Evolutionary conservation across 1,140 invertebrate genomes (phyloP), one percentile per base, ranked within the genome.

Genomic region (Drosophila bipectinata): DNA sequence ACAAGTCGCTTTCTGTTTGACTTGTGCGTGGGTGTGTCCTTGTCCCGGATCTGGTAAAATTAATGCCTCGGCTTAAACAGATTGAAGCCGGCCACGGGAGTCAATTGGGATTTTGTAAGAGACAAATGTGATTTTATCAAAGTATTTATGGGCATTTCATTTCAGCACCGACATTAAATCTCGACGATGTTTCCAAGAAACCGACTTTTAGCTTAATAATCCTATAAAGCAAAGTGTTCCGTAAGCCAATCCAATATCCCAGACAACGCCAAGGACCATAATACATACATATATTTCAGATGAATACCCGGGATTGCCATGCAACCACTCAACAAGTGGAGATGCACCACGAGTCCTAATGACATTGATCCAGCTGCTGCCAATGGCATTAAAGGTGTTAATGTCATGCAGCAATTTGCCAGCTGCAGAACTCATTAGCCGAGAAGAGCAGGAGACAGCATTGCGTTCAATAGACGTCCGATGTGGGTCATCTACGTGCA

Each of bases 1-100:
- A 66, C 57, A 76, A 76, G 72, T 85, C 59, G 63, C 53, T 72
- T 49, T 67, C 49, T 79, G 74, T 85, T 85, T 85, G 81, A 84
- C 52, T 84, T 77, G 39, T 49, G 73, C 32, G 8, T 32, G 67
- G 28, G 71, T 69, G 52, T 69, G 63, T 48, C 51, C 62, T 57
- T 57, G 63, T 26, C 66, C 66, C 30, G 63, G 52, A 39, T 49
- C 58, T 63, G 24, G 18, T 8, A 69, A 69, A 68, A 69, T 69
- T 18, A 69, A 57, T 69, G 63, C 52, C 26, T 12, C 26, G 67
- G 53, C 67, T 69, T 69, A 69, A 69, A 41, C 32, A 41, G 67
- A 57, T 69, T 69, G 64, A 57, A 49, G 37, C 14, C 41, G 41
- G 37, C 63, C 61, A 48, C 63, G 32, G 51, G 18, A 69, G 66